Conservation (phyloP, 2,888 invertebrate genomes). For the Drosophila ochracea region DNA sequence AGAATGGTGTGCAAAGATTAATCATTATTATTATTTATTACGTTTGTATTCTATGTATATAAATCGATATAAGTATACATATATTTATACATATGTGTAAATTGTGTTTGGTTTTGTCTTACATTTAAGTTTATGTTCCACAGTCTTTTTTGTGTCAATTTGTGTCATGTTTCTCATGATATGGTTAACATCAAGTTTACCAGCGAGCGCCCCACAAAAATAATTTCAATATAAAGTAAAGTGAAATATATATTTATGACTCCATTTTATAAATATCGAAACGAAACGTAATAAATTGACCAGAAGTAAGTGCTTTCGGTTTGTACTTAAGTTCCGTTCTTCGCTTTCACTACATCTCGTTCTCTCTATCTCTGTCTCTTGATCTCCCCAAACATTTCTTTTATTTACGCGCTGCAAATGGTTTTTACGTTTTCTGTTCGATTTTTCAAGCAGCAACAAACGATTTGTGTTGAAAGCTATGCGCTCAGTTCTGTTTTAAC, state of each 20-base stretch:
- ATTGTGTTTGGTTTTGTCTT: slow-evolving; percentile 41
- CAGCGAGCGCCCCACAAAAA: slow-evolving; percentile 31
- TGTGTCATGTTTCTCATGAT: slow-evolving; percentile 57
- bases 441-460: slow-evolving; percentile 43
- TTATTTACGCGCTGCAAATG: slow-evolving; percentile 59
- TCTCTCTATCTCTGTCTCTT: slow-evolving; percentile 17
- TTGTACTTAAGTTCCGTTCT: slow-evolving; percentile 66
- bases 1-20: slow-evolving; percentile 44
- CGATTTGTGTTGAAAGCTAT: slow-evolving; percentile 70
- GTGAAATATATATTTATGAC: slow-evolving; percentile 46
- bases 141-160: slow-evolving; percentile 39
- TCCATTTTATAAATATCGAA: slow-evolving; percentile 43
- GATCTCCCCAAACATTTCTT: slow-evolving; percentile 7
- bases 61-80: slow-evolving; percentile 31
- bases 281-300: slow-evolving; percentile 49
- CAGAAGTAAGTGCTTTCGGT: slow-evolving; percentile 74
- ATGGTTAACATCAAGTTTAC: slow-evolving; percentile 24
- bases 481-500: slow-evolving; percentile 68
- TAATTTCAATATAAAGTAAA: slow-evolving; percentile 40
- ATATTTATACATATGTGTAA: slow-evolving; percentile 26
- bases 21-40: slow-evolving; percentile 46
- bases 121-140: slow-evolving; percentile 39
- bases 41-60: slow-evolving; percentile 47
- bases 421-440: slow-evolving; percentile 57
- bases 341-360: slow-evolving; percentile 29